Percentiles rank a stretch among this genome's conserved stretches.
Evolutionary conservation across 2,113 vertebrate genomes (phyloP).

Genomic region (Gnathonemus echidnorhynchus): DNA sequence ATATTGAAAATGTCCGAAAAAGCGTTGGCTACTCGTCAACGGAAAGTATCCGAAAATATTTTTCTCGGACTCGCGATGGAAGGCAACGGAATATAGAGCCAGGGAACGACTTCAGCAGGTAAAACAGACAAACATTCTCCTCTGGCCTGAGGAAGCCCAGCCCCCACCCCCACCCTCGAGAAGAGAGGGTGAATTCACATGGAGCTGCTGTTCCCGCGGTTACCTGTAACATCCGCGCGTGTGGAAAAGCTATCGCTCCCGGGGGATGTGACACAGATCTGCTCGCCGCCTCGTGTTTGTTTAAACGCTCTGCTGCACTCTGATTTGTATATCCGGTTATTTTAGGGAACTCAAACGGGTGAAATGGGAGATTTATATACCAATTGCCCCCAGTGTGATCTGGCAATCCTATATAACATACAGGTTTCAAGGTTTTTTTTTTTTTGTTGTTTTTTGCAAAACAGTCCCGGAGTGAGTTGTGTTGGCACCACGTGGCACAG

Average conservation of each 20-base stretch:
- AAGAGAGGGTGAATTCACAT: not conserved
- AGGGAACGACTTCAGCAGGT: not conserved
- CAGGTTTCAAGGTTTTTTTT: not conserved
- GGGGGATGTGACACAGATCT: not conserved
- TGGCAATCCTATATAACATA: not conserved
- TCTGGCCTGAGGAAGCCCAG: not conserved
- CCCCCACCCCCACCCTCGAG: not conserved
- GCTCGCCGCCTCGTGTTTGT: not conserved
- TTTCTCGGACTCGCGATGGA: not conserved
- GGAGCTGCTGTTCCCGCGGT: not conserved
- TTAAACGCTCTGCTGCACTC: not conserved
- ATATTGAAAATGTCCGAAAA: conserved; percentile 13
- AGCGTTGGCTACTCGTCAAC: not conserved
- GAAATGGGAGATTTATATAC: not conserved
- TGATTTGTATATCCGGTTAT: not conserved
- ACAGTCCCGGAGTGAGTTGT: not conserved
- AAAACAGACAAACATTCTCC: not conserved
- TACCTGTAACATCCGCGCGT: not conserved
- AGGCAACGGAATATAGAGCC: not conserved
- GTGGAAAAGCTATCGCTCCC: not conserved
- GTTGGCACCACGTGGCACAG: not conserved
- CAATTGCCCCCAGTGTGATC: not conserved
- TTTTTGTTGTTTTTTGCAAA: not conserved
- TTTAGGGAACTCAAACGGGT: not conserved
- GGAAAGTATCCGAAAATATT: not conserved